Base-by-base conservation (phyloP, 2,113 vertebrate genomes). In the Litocranius walleri region DNA sequence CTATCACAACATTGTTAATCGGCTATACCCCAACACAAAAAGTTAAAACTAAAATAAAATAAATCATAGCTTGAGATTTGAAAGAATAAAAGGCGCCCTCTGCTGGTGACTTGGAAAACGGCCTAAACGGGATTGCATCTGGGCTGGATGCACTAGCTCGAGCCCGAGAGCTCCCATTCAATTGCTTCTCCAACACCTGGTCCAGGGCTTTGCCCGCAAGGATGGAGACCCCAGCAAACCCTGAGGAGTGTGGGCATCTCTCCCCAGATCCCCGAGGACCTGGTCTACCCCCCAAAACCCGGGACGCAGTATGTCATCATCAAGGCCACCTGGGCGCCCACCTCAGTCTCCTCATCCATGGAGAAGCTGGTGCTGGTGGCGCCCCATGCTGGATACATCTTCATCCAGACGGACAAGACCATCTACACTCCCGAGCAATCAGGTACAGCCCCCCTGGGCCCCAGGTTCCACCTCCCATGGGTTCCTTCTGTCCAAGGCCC, bases 401-500 rank as follows among this genome's bases (percentile, higher is more conserved):
- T 97, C 57, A 87, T 97, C 85, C 97, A 98, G 94, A 97, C 93
- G 0, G 97, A 98, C 56, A 97, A 98, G 71, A 80, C 95, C 29
- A 93, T 97, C 92, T 97, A 96, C 29, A 98, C 93, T 17, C 98
- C 98, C 1, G 93, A 96, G 17, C 95, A 97, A 36, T 17, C 9
- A 1, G 94, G 95, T 97, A 88, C 5, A 17, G 36, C 10, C 52
- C 59, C 57, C 43, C n/a, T 43, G 40, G 71, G 50, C 64, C 11
- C 40, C 10, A 15, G 17, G 16, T 43, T 50, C 82, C 78, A 77
- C 12, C n/a, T 56, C 27, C 54, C 52, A 15, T 50, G 52, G 23
- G 19, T 40, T 83, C 71, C 50, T 27, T 78, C 52, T 71, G 40
- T 36, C 74, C 59, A 64, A 86, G 29, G 16, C 9, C 30, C 8